These are phyloP conservation scores for Bos javanicus DNA, from an alignment of 2,113 vertebrate species.

Conservation along the genomic window DNA sequence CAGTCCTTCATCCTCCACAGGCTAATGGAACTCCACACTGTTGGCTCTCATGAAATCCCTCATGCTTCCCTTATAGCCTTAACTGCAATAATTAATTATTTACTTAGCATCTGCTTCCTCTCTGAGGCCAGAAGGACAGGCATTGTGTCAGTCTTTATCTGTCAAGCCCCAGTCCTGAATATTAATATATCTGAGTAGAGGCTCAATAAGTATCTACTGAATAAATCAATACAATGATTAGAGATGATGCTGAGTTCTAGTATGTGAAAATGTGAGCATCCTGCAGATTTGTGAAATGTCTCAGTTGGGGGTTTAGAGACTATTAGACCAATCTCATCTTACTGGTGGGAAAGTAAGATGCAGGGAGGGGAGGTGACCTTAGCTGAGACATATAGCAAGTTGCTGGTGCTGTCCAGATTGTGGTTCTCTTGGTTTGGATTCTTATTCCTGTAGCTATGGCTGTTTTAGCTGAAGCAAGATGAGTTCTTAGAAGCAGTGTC, in stretches of 20 bases:
- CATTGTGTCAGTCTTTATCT: neutral
- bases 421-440: neutral
- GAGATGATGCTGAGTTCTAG: neutral
- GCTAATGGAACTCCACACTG: neutral
- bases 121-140: neutral
- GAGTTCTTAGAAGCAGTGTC: neutral
- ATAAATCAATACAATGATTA: neutral
- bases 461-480: neutral
- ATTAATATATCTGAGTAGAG: neutral
- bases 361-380: neutral
- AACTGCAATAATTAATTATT: neutral
- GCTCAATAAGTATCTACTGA: neutral
- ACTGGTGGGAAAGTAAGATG: neutral
- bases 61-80: neutral
- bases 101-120: slow-evolving; percentile 10
- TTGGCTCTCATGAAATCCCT: neutral
- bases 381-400: neutral
- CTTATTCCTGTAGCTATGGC: neutral
- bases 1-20: neutral
- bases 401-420: neutral
- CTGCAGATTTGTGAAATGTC: neutral
- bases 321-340: neutral
- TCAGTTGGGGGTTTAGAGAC: neutral
- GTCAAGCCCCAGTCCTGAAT: neutral
- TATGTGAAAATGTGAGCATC: neutral